Evolutionary conservation across 2,888 invertebrate species (phyloP), one percentile per base, ranked within the genome.

Genomic region (Atherix ibis): DNA sequence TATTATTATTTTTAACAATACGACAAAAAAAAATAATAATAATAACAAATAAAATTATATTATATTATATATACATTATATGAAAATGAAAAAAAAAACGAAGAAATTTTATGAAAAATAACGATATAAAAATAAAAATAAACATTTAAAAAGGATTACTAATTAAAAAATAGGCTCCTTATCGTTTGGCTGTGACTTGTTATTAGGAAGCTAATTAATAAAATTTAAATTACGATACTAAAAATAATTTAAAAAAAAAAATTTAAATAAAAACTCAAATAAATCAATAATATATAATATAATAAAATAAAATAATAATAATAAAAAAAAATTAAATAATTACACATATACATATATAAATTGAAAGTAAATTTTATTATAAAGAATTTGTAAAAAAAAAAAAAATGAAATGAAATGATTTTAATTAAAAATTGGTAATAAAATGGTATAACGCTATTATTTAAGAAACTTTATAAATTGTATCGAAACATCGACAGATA

Each of bases 181-280:
- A 44, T 44, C 42, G 41, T 41, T 44, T 44, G 44, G 44, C 44
- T 44, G 44, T 44, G 44, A 44, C 36, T 42, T 42, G 42, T 42
- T 42, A 40, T 40, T 44, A 44, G 40, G 34, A 37, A 35, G 37
- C 34, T 38, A 40, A 37, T 18, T 18, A 31, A 37, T 31, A 32
- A 34, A 31, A 30, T 31, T 34, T 31, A 33, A 17, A 31, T 31
- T 34, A 25, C 19, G 15, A 33, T 29, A 16, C n/a, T 28, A 30
- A 22, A 27, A 30, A 34, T 24, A 22, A 37, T 33, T 24, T n/a
- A n/a, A 34, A 19, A 18, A 36, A 12, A 27, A 25, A 36, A 32
- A 36, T 31, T 28, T 22, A 32, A 25, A 32, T 32, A 32, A 32
- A 32, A 27, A 32, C 27, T 13, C 13, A 32, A 17, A 32, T n/a